These are phyloP conservation scores for Chrysogorgia sp. DNA, from an alignment of 92 coral and sea anemone species.

Conservation along the genomic window DNA sequence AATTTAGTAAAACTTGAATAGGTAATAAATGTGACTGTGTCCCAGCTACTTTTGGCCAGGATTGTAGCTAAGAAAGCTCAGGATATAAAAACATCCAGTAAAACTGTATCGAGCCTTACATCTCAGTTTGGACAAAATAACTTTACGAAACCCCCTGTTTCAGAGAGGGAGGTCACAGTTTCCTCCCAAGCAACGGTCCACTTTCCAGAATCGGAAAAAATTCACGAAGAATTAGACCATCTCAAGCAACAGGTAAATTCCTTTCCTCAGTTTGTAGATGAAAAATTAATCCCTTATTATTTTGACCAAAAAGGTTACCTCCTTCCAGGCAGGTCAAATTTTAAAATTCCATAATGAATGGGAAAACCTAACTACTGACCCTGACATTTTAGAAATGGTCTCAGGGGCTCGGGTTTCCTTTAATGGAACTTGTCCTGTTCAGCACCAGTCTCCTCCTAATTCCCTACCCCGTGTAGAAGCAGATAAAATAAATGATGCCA, in stretches of 20 bases:
- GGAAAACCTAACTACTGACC: neutral
- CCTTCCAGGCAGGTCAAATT: slow-evolving; percentile 25
- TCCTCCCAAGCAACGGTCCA: neutral
- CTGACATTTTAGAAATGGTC: slow-evolving; percentile 13
- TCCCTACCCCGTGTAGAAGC: slow-evolving; percentile 23
- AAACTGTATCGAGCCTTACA: too few species aligned
- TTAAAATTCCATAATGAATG: neutral
- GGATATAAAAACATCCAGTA: too few species aligned
- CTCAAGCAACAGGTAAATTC: slow-evolving; percentile 5
- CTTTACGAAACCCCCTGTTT: too few species aligned
- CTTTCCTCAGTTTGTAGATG: slow-evolving; percentile 4
- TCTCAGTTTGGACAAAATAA: too few species aligned
- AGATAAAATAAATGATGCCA: slow-evolving; percentile 21
- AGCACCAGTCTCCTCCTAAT: slow-evolving; percentile 43
- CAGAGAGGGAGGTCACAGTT: slow-evolving; percentile 48
- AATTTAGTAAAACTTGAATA: too few species aligned
- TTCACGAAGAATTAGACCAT: neutral
- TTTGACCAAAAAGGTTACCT: neutral
- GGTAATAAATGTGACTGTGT: too few species aligned
- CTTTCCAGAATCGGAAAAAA: neutral
- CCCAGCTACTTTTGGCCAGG: too few species aligned
- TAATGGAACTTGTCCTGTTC: slow-evolving; percentile 24
- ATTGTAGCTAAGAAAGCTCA: too few species aligned
- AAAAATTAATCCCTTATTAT: neutral
- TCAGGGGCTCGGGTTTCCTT: neutral